phyloP scores from a whole-genome alignment of 1,140 invertebrate genomes.

The Drosophila melanica region DNA sequence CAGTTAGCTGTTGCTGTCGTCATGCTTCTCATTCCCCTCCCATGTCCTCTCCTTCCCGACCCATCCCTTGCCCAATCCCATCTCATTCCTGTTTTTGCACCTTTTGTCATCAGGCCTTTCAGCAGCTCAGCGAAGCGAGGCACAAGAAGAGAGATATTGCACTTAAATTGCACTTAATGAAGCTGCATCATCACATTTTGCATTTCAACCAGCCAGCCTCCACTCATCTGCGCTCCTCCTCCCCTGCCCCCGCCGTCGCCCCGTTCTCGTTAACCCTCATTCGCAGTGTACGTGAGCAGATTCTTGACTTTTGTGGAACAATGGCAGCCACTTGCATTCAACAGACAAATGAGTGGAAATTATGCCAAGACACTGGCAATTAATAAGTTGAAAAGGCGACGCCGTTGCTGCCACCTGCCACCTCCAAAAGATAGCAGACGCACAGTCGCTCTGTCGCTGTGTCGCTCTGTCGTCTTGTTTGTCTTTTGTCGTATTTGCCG shows the following conservation, averaged over 20 bases:
- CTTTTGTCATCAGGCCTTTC: conserved; percentile 77
- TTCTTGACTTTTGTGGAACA: conserved; percentile 62
- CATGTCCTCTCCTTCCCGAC: no score
- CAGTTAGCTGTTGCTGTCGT: conserved; percentile 14
- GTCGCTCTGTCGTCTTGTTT: not conserved
- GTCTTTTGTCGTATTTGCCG: conserved; percentile 13
- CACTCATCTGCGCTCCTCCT: not conserved
- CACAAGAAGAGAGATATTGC: conserved; percentile 63
- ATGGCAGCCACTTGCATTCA: conserved; percentile 72
- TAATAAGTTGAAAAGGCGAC: conserved; percentile 69
- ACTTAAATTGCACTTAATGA: conserved; percentile 81
- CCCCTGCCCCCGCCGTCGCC: no score
- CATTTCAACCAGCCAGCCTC: conserved; percentile 52
- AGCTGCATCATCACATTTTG: conserved; percentile 81
- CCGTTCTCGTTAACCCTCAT: not conserved
- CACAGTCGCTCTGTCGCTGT: conserved; percentile 3
- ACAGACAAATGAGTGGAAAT: conserved; percentile 80
- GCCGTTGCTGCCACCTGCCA: conserved; percentile 26
- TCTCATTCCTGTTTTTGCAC: conserved; percentile 46
- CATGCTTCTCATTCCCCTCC: conserved; percentile 8
- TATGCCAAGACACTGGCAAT: conserved; percentile 80
- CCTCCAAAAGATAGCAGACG: conserved; percentile 24
- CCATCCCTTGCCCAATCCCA: conserved; percentile 13
- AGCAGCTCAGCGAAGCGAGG: conserved; percentile 53
- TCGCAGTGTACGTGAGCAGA: conserved; percentile 58